Evolutionary conservation across 2,888 invertebrate genomes (phyloP).

Genomic region (Orthosia gracilis): DNA sequence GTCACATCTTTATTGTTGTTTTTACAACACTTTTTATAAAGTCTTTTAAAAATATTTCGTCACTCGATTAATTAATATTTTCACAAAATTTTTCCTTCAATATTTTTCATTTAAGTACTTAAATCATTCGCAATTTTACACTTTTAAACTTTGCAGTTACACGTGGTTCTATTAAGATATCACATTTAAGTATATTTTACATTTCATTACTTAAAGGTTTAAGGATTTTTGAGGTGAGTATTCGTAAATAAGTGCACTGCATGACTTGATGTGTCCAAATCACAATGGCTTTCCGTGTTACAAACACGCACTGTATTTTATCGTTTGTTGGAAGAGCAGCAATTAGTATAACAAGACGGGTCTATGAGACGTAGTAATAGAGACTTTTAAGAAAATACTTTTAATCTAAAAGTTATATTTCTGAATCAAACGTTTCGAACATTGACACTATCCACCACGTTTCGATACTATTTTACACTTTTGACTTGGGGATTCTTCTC

Average conservation of each 20-base stretch:
- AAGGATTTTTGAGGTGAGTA: slow-evolving; percentile 67
- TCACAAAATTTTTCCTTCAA: slow-evolving; percentile 8
- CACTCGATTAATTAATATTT: slow-evolving; percentile 25
- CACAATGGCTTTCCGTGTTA: slow-evolving; percentile 65
- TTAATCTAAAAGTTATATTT: background rate
- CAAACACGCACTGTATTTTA: slow-evolving; percentile 52
- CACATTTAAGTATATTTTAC: slow-evolving; percentile 50
- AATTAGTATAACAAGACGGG: slow-evolving; percentile 35
- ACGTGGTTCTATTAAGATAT: slow-evolving; percentile 41
- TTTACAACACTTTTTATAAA: slow-evolving; percentile 25
- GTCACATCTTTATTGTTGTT: slow-evolving; percentile 10
- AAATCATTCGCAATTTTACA: slow-evolving; percentile 34
- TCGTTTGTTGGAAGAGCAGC: slow-evolving; percentile 29
- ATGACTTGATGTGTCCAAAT: slow-evolving; percentile 67
- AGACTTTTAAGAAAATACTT: background rate
- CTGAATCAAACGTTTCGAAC: slow-evolving; percentile 12
- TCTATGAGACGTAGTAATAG: background rate
- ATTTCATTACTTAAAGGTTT: slow-evolving; percentile 53
- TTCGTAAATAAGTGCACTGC: slow-evolving; percentile 70
- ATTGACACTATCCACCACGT: background rate
- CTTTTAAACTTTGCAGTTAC: slow-evolving; percentile 53
- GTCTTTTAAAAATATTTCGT: slow-evolving; percentile 17
- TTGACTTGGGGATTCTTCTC: background rate
- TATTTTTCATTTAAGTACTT: slow-evolving; percentile 34
- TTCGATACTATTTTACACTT: slow-evolving; percentile 4